Evolutionary conservation across 2,888 invertebrate species (phyloP), one percentile per base, ranked within the genome.

Genomic region (Endotricha flammealis): DNA sequence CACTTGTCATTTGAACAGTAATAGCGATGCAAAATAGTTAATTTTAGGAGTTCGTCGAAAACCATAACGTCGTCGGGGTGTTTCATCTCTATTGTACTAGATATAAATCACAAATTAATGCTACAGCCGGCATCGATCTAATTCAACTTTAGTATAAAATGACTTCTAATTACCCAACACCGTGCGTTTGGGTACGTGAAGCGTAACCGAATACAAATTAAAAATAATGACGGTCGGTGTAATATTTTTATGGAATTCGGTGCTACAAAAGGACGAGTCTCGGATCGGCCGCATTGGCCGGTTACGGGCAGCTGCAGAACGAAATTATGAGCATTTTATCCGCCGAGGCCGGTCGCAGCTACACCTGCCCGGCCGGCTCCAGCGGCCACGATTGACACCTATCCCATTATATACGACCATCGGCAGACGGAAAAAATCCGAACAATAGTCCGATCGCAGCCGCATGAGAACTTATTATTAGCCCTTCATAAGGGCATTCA

Each of bases 391-490:
- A 80, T 79, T 81, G 83, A 86, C 85, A 85, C 85, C 82, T 82
- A 76, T 74, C 82, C 82, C 70, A 83, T 83, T 81, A 82, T 80
- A 67, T 60, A 57, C 57, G 55, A 52, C 50, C 55, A 60, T 62
- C 62, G 66, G 62, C 63, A 61, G 64, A 70, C 64, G 60, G 62
- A 78, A 80, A 81, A 79, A 80, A 56, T 16, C 57, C 57, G 57
- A 76, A 85, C 85, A 86, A 83, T 75, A 66, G 73, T 53, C 57
- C 67, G 65, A 74, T 78, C 67, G 68, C 80, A 80, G 77, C 68
- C 85, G 71, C 75, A 75, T 81, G 80, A 79, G 81, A 82, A 81
- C 74, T 78, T 82, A 83, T 83, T 80, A 85, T 85, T 83, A 74
- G 81, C 74, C 75, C 64, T 74, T 71, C 76, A 81, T 74, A 76